Evolutionary conservation across 1,140 invertebrate species (phyloP).

Genomic region (roundworm (Caenorhabditis elegans)): DNA sequence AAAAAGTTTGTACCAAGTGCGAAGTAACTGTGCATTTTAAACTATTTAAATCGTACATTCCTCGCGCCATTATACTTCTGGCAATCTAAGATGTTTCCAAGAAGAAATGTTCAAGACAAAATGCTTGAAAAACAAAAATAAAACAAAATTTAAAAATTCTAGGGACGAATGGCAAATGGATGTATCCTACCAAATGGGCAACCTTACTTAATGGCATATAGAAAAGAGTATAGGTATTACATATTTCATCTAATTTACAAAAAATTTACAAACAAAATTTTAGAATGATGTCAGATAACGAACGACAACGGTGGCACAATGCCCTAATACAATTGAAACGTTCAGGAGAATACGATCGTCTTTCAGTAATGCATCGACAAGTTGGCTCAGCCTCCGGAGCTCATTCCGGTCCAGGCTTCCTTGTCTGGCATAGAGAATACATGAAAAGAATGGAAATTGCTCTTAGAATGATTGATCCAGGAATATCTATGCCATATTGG

Average conservation of each 20-base stretch:
- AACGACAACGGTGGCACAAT: conserved; percentile 64
- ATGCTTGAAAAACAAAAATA: neutral
- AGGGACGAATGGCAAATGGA: conserved; percentile 56
- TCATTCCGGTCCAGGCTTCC: conserved; percentile 61
- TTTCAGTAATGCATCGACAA: conserved; percentile 59
- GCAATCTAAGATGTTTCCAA: too few species aligned
- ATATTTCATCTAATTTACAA: neutral
- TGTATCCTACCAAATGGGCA: conserved; percentile 56
- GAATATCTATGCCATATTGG: conserved; percentile 68
- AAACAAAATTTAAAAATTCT: neutral
- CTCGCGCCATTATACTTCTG: too few species aligned
- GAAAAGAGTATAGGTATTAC: conserved; percentile 65
- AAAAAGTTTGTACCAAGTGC: too few species aligned
- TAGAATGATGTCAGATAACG: conserved; percentile 65
- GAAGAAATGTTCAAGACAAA: too few species aligned
- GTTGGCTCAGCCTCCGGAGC: conserved; percentile 59
- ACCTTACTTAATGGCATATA: conserved; percentile 53
- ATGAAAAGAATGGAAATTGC: conserved; percentile 60
- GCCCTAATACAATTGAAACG: conserved; percentile 67
- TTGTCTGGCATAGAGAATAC: conserved; percentile 63
- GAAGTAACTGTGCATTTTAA: too few species aligned
- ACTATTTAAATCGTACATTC: too few species aligned
- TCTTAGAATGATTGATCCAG: conserved; percentile 56
- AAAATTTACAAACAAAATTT: neutral
- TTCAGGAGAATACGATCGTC: conserved; percentile 61